These are phyloP conservation scores for Plutomurus gul DNA, from an alignment of 1,140 invertebrate species.

Conservation along the genomic window DNA sequence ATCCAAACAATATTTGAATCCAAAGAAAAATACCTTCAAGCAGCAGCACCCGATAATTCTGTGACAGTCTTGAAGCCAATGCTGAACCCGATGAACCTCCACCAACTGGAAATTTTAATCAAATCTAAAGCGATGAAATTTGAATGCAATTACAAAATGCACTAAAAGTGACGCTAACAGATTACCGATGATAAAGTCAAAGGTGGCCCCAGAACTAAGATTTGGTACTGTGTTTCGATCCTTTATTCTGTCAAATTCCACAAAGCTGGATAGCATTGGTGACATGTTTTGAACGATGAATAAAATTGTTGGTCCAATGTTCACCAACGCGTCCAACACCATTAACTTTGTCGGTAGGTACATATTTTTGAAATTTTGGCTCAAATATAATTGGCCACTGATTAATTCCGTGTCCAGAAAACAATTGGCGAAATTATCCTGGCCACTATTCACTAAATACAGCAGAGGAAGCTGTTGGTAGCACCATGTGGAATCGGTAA, in stretches of 20 bases:
- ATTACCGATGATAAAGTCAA: neutral
- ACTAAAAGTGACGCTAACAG: no score
- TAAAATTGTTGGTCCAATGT: neutral
- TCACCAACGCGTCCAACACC: neutral
- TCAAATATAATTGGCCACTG: no score
- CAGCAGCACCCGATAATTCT: neutral
- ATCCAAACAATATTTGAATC: no score
- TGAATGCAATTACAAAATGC: neutral
- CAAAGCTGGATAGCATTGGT: neutral
- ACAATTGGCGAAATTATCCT: no score
- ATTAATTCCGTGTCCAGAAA: no score
- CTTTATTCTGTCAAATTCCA: neutral
- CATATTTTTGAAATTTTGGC: no score
- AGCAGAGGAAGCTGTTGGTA: no score
- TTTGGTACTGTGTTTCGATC: neutral
- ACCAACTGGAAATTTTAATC: slow-evolving; percentile 11
- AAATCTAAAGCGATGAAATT: neutral
- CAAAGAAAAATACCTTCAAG: no score
- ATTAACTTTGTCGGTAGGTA: neutral
- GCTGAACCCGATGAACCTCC: neutral
- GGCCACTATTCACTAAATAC: no score
- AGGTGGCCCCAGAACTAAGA: neutral
- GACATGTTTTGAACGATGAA: neutral
- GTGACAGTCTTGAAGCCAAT: neutral
- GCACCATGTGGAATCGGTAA: no score